phyloP scores from a whole-genome alignment of 2,113 vertebrate species.

The Myiopsitta monachus region DNA sequence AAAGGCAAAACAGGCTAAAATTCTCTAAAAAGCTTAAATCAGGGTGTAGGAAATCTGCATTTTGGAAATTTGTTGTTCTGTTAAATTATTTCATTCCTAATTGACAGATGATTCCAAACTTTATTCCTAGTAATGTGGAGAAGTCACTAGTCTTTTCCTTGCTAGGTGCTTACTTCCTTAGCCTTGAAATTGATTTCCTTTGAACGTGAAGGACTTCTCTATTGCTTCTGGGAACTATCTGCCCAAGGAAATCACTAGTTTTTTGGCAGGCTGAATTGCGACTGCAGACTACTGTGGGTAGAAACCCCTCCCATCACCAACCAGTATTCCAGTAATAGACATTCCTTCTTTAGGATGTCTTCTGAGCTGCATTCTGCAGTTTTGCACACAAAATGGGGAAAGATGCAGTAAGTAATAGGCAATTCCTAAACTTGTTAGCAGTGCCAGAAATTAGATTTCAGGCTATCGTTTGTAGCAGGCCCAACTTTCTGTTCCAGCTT shows the following conservation, averaged over 20 bases:
- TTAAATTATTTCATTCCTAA: not conserved
- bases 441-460: not conserved
- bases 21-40: not conserved
- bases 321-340: not conserved
- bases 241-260: not conserved
- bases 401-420: not conserved
- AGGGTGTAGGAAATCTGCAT: rapidly evolving
- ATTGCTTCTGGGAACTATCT: not conserved
- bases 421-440: conserved; percentile 6
- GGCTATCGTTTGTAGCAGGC: not conserved
- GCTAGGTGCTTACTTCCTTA: not conserved
- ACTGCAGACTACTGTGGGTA: not conserved
- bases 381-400: not conserved
- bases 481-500: not conserved
- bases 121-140: not conserved
- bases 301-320: not conserved
- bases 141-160: not conserved
- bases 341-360: not conserved
- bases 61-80: not conserved
- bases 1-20: not conserved
- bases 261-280: not conserved
- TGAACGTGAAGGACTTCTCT: not conserved
- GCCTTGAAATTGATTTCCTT: not conserved
- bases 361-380: not conserved
- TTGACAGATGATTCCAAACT: not conserved